These are phyloP conservation scores for Indicator maculatus DNA, from an alignment of 2,113 vertebrate species.

Conservation along the genomic window DNA sequence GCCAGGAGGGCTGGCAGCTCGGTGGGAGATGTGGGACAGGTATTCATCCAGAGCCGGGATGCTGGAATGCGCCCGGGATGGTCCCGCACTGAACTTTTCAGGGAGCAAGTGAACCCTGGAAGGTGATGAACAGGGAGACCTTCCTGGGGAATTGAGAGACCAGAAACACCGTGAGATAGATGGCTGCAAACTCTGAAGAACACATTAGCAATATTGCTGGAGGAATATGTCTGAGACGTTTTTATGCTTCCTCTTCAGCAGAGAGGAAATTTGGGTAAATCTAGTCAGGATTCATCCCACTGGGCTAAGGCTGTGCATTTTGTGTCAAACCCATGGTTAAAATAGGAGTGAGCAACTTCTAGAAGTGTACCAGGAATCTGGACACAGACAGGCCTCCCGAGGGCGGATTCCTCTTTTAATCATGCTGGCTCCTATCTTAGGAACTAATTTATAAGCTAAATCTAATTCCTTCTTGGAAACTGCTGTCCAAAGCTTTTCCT, in stretches of 20 bases:
- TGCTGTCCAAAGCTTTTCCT: background rate
- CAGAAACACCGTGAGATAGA: background rate
- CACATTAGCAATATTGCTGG: background rate
- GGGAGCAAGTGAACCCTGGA: conserved; percentile 66
- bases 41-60: conserved; percentile 57
- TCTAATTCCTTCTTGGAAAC: conserved; percentile 16
- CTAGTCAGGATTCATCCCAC: background rate
- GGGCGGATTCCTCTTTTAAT: conserved; percentile 5
- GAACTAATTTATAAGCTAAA: conserved; percentile 39
- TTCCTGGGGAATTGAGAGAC: background rate
- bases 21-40: background rate
- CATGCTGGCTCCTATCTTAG: background rate
- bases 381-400: background rate
- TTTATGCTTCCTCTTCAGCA: background rate
- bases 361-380: background rate
- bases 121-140: background rate
- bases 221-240: background rate
- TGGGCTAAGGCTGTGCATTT: background rate
- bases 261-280: conserved; percentile 16
- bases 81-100: conserved; percentile 3
- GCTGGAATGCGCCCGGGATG: conserved; percentile 51
- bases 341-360: background rate
- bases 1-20: background rate
- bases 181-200: background rate
- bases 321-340: background rate